These are phyloP conservation scores for Rotaria sp. DNA, from an alignment of 2,888 invertebrate species.

Conservation along the genomic window DNA sequence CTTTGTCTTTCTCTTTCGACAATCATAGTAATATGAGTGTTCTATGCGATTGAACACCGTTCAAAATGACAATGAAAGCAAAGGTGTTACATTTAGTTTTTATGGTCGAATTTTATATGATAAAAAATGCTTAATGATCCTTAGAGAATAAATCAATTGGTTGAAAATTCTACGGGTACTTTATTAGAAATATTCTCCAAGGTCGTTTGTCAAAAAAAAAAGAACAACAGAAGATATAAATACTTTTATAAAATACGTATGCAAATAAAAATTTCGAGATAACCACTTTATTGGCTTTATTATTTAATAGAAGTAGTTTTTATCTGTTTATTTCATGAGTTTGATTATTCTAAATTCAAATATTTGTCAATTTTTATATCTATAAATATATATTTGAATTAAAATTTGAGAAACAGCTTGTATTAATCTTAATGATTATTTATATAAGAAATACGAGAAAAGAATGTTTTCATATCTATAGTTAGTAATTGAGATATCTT, in stretches of 20 bases:
- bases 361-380: no score
- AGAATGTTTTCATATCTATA: neutral
- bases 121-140: neutral
- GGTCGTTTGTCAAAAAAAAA: neutral
- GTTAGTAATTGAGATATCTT: neutral
- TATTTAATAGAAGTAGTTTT: no score
- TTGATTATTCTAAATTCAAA: no score
- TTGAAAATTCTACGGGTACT: neutral
- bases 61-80: neutral
- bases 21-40: neutral
- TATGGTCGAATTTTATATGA: neutral
- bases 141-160: neutral
- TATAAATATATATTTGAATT: no score
- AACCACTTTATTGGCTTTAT: neutral
- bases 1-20: neutral
- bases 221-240: neutral
- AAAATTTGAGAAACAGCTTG: no score
- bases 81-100: neutral
- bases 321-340: no score
- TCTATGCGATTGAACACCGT: neutral
- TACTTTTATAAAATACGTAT: no score
- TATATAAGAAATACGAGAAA: no score
- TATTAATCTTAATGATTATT: no score
- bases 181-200: neutral
- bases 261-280: no score